Conservation (phyloP, 1,140 invertebrate species). For the Hormaphis cornu region DNA sequence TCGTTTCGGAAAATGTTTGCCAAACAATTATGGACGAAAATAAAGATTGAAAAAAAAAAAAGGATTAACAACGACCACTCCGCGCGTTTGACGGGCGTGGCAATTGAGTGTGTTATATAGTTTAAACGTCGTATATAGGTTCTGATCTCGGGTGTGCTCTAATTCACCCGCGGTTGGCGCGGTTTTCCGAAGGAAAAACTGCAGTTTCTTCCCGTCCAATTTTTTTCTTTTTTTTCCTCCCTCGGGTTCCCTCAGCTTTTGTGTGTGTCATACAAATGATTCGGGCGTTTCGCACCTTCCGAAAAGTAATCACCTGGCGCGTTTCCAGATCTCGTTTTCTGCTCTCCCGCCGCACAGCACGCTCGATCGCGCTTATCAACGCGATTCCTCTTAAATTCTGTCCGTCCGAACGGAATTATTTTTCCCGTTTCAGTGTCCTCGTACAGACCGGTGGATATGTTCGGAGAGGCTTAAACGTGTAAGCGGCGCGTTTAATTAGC, state of each 20-base stretch:
- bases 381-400: constrained; percentile 11
- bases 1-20: too few relatives aligned
- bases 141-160: too few relatives aligned
- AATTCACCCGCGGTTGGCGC: not conserved
- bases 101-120: too few relatives aligned
- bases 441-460: not conserved
- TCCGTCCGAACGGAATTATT: not conserved
- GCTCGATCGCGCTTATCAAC: constrained; percentile 25
- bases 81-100: too few relatives aligned
- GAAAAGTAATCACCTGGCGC: constrained; percentile 15
- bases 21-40: too few relatives aligned
- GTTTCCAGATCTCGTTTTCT: constrained; percentile 7
- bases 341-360: too few relatives aligned
- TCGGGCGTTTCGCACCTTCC: constrained; percentile 1
- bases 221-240: not conserved
- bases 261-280: constrained; percentile 29
- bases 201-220: not conserved
- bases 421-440: not conserved
- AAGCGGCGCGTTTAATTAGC: too few relatives aligned
- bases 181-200: not conserved
- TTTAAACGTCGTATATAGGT: too few relatives aligned
- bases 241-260: not conserved
- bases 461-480: constrained; percentile 3
- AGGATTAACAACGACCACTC: too few relatives aligned
- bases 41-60: too few relatives aligned